Percentiles rank a stretch among this genome's conserved stretches.
These are phyloP conservation scores for Yoshiicerus persimilis DNA, from an alignment of 1,140 invertebrate species.

Conservation along the genomic window DNA sequence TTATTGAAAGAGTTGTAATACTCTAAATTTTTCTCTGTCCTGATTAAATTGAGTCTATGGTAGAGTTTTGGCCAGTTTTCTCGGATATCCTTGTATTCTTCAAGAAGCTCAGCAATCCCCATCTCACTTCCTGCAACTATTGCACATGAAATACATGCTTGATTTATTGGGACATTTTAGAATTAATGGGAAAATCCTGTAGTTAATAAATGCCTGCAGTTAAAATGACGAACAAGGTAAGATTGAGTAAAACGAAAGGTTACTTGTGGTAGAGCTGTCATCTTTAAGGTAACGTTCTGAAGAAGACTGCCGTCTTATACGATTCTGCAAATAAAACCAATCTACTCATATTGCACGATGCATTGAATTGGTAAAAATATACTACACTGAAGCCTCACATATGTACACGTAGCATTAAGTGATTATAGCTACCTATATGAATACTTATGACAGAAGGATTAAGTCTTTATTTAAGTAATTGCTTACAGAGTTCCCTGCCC, in stretches of 20 bases:
- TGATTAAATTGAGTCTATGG: neutral
- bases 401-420: too few species aligned
- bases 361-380: neutral
- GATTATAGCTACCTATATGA: too few species aligned
- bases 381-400: too few species aligned
- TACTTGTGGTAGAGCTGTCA: slow-evolving; percentile 17
- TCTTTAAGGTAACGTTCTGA: neutral
- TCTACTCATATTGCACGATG: neutral
- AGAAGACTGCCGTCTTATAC: neutral
- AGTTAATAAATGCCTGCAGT: too few species aligned
- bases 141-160: neutral
- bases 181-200: too few species aligned
- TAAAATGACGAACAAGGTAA: too few species aligned
- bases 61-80: neutral
- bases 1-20: neutral
- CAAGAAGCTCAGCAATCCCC: slow-evolving; percentile 37
- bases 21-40: neutral
- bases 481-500: neutral
- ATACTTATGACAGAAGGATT: too few species aligned
- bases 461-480: neutral
- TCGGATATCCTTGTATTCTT: slow-evolving; percentile 7
- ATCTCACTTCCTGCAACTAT: slow-evolving; percentile 39
- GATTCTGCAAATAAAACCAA: neutral
- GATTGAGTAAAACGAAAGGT: neutral
- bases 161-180: too few species aligned